Conservation (phyloP, 2,888 invertebrate species). For the Andrena camellia region DNA sequence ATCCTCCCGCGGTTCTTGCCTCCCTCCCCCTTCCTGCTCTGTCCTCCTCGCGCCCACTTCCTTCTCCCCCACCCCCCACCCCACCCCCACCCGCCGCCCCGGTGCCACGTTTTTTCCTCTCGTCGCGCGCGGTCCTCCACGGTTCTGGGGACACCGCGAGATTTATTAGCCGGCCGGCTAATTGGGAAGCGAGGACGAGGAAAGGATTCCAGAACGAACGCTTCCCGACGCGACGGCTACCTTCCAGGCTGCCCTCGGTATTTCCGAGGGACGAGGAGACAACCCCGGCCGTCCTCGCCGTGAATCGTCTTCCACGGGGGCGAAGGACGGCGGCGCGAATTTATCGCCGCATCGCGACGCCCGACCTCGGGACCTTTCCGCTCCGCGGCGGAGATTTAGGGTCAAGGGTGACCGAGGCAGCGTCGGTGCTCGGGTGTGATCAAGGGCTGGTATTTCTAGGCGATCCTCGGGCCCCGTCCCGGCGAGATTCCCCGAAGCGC, state of each 20-base stretch:
- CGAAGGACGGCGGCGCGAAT: constrained; percentile 46
- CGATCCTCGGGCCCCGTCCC: not conserved
- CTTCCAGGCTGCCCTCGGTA: constrained; percentile 45
- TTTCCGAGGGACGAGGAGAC: constrained; percentile 54
- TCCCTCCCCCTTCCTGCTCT: constrained; percentile 29
- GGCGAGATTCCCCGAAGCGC: constrained; percentile 17
- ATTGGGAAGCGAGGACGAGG: constrained; percentile 72
- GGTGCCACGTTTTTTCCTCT: constrained; percentile 20
- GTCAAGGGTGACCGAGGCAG: constrained; percentile 36
- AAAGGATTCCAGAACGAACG: constrained; percentile 72
- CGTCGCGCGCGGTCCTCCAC: constrained; percentile 38
- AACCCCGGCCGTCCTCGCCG: constrained; percentile 39
- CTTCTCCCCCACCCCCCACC: constrained; percentile 24
- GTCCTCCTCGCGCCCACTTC: constrained; percentile 12
- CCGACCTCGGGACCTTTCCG: constrained; percentile 35
- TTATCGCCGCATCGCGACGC: constrained; percentile 57
- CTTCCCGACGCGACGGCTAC: constrained; percentile 50
- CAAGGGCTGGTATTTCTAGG: constrained; percentile 37
- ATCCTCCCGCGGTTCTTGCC: constrained; percentile 34
- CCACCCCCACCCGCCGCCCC: too few relatives aligned
- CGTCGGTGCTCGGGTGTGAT: constrained; percentile 40
- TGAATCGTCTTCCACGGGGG: constrained; percentile 29
- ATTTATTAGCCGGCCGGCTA: constrained; percentile 73
- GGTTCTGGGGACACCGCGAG: constrained; percentile 65
- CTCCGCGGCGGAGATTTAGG: constrained; percentile 39